Conservation (phyloP, 2,113 vertebrate species). For the Coryphaenoides rupestris region DNA sequence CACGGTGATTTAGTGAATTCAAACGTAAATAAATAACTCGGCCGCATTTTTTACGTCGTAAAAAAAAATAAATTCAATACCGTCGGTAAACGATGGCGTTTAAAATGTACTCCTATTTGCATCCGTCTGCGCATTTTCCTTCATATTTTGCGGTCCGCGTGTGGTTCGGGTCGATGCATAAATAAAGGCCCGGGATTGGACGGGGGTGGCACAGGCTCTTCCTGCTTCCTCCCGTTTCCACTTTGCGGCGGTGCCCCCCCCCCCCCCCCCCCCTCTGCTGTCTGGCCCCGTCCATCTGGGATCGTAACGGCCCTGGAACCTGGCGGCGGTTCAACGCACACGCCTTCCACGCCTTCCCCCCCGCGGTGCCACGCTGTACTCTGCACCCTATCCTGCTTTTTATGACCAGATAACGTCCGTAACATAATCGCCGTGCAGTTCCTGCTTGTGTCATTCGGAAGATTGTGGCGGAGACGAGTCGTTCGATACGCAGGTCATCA, state of each 20-base stretch:
- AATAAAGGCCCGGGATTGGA: slow-evolving; percentile 53
- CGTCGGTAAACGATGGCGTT: slow-evolving; percentile 33
- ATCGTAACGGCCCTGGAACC: slow-evolving; percentile 40
- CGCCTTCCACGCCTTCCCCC: slow-evolving; percentile 34
- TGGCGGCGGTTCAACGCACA: slow-evolving; percentile 44
- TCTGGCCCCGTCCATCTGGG: slow-evolving; percentile 40
- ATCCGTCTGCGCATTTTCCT: slow-evolving; percentile 53
- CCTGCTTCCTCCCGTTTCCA: slow-evolving; percentile 68
- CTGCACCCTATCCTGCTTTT: too few relatives aligned
- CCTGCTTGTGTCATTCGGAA: too few relatives aligned
- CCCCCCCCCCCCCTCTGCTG: too few relatives aligned
- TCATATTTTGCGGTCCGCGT: slow-evolving; percentile 59
- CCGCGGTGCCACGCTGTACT: too few relatives aligned
- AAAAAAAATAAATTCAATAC: slow-evolving; percentile 12
- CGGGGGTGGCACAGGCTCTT: slow-evolving; percentile 46
- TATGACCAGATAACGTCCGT: too few relatives aligned
- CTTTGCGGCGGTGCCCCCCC: slow-evolving; percentile 65
- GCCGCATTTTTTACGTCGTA: too few relatives aligned
- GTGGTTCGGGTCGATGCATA: slow-evolving; percentile 56
- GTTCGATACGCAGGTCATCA: too few relatives aligned
- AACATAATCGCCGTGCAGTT: too few relatives aligned
- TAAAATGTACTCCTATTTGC: slow-evolving; percentile 39
- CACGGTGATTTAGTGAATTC: too few relatives aligned
- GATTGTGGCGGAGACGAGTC: too few relatives aligned
- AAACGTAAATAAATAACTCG: too few relatives aligned